Evolutionary conservation across 53 echinoderm and acorn worm genomes (phyloP).

Genomic region (Paelopatides confundens): DNA sequence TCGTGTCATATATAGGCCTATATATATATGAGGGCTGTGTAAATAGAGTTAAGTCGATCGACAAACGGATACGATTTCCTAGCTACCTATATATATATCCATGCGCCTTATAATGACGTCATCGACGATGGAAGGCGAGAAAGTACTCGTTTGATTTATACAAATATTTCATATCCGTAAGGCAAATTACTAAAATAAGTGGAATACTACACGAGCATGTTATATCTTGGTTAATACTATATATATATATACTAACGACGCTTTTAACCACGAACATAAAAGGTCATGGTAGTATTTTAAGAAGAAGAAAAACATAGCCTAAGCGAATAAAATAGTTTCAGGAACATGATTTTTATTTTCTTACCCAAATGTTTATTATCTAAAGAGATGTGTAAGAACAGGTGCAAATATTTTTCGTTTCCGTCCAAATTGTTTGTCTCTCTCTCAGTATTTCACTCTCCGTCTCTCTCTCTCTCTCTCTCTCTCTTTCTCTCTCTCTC

Average conservation of each 20-base stretch:
- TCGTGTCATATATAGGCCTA: too few species aligned
- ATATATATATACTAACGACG: not conserved
- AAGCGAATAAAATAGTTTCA: too few species aligned
- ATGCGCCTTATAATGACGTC: constrained; percentile 2
- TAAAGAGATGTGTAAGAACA: not conserved
- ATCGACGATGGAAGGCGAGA: not conserved
- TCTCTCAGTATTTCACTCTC: not conserved
- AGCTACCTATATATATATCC: too few species aligned
- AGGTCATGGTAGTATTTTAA: not conserved
- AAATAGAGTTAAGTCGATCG: too few species aligned
- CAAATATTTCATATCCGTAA: constrained; percentile 30
- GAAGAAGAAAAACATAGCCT: not conserved
- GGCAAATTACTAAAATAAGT: not conserved
- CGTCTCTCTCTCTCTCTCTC: not conserved
- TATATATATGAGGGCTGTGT: too few species aligned
- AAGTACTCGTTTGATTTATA: not conserved
- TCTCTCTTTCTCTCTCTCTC: not conserved
- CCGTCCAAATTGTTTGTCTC: not conserved
- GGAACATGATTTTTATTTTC: too few species aligned
- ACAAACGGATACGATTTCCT: too few species aligned
- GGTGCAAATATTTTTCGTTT: not conserved
- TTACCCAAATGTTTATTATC: not conserved
- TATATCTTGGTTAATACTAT: too few species aligned
- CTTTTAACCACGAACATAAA: not conserved
- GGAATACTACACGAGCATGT: too few species aligned